Percentiles rank a stretch among this genome's conserved stretches.
phyloP scores from a whole-genome alignment of 2,113 vertebrate genomes.

The Catharus bicknelli region DNA sequence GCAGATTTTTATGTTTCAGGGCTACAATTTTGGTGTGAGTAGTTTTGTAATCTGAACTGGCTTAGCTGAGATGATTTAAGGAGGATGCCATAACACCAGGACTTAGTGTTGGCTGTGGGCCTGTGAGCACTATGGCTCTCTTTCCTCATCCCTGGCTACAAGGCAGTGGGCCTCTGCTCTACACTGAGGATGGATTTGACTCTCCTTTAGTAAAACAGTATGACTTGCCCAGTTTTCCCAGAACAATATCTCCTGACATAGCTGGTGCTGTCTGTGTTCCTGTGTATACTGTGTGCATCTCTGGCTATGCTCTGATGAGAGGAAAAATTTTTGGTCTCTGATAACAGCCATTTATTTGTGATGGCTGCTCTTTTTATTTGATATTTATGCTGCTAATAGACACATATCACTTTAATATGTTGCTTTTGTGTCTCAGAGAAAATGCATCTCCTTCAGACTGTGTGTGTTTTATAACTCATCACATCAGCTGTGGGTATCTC shows the following conservation, averaged over 20 bases:
- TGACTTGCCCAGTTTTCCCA: background rate
- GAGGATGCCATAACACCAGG: background rate
- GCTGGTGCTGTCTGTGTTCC: background rate
- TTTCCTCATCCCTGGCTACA: background rate
- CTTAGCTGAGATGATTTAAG: background rate
- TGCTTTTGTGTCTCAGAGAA: background rate
- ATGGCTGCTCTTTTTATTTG: slow-evolving; percentile 33
- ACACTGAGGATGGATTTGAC: background rate
- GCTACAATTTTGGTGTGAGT: background rate
- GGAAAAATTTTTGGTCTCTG: background rate
- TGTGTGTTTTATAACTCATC: background rate
- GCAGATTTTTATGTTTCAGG: background rate
- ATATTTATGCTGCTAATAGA: slow-evolving; percentile 32
- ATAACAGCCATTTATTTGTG: background rate
- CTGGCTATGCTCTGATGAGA: background rate
- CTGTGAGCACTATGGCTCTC: fast-evolving
- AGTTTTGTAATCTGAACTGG: background rate
- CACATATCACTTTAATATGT: slow-evolving; percentile 1
- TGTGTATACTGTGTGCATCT: background rate
- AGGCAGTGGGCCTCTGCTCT: background rate
- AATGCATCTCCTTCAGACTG: background rate
- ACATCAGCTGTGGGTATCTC: background rate
- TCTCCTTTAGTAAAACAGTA: background rate
- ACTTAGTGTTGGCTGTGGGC: background rate
- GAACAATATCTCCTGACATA: background rate